A percentile compares a stretch with the other conserved stretches of the same genome.
phyloP scores from a whole-genome alignment of 2,113 vertebrate genomes.

The Brevimyrus niger region DNA sequence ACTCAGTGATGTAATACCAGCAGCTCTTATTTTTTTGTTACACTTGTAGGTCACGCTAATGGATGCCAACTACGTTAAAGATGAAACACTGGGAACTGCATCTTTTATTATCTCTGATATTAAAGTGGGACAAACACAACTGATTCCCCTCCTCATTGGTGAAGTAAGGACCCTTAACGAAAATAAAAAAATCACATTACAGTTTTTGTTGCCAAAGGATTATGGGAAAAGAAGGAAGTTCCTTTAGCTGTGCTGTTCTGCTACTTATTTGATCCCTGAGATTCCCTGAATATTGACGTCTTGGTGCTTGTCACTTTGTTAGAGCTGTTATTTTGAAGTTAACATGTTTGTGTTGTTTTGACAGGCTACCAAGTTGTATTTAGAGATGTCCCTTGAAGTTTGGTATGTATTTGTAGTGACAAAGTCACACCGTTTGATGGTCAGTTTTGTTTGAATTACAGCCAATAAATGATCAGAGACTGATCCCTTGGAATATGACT shows the following conservation, averaged over 20 bases:
- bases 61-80: constrained; percentile 96
- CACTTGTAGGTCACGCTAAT: constrained; percentile 79
- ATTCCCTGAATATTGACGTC: background rate
- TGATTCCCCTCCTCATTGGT: constrained; percentile 74
- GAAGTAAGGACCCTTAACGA: constrained; percentile 60
- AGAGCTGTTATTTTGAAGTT: too few relatives aligned
- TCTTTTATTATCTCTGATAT: constrained; percentile 70
- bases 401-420: constrained; percentile 67
- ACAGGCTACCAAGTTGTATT: constrained; percentile 67
- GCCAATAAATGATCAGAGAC: constrained; percentile 75
- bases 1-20: background rate
- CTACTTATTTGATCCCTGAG: background rate
- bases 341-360: too few relatives aligned
- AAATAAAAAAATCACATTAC: background rate
- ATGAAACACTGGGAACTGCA: constrained; percentile 82
- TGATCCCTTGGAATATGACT: constrained; percentile 27
- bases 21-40: background rate
- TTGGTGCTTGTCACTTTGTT: background rate
- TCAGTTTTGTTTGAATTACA: constrained; percentile 97
- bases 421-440: constrained; percentile 28
- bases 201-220: background rate
- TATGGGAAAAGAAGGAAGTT: background rate
- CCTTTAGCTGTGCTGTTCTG: background rate
- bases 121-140: constrained; percentile 71
- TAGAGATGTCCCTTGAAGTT: constrained; percentile 83